Percentiles rank a stretch among this genome's conserved stretches.
Conservation (phyloP, 2,797 vertebrate species). For the Peromyscus attwateri region DNA sequence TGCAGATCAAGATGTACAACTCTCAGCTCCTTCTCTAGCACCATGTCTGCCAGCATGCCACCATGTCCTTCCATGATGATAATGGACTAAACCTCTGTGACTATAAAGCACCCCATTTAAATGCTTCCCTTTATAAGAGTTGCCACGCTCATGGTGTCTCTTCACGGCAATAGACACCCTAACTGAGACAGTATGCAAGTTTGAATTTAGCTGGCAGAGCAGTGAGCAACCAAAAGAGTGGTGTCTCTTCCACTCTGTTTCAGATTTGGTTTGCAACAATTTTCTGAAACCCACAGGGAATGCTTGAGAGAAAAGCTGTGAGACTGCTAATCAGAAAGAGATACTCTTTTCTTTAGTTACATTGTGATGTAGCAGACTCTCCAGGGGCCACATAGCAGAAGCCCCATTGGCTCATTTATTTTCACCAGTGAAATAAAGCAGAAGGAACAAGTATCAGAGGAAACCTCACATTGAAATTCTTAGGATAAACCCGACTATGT, state of each 20-base stretch:
- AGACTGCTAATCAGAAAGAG: constrained; percentile 77
- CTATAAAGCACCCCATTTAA: not conserved
- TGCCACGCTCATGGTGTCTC: not conserved
- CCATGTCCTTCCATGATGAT: not conserved
- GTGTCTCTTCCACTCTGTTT: constrained; percentile 40
- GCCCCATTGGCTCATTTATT: constrained; percentile 59
- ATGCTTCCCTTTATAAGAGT: not conserved
- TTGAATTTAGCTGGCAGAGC: constrained; percentile 48
- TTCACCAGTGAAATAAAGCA: constrained; percentile 51
- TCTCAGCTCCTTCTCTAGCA: not conserved
- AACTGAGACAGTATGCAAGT: not conserved
- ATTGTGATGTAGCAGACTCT: constrained; percentile 55
- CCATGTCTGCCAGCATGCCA: not conserved
- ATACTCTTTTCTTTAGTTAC: constrained; percentile 71
- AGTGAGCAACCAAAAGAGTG: constrained; percentile 31
- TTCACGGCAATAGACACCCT: not conserved
- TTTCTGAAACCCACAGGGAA: constrained; percentile 70
- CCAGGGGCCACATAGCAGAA: constrained; percentile 50
- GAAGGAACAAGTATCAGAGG: constrained; percentile 56
- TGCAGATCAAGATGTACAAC: not conserved
- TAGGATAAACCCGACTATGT: constrained; percentile 56
- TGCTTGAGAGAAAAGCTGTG: constrained; percentile 67
- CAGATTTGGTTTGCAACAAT: constrained; percentile 72
- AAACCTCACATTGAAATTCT: constrained; percentile 66
- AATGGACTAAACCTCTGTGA: not conserved